Evolutionary conservation across 1,140 invertebrate genomes (phyloP).

Genomic region (Drosophila sproati): DNA sequence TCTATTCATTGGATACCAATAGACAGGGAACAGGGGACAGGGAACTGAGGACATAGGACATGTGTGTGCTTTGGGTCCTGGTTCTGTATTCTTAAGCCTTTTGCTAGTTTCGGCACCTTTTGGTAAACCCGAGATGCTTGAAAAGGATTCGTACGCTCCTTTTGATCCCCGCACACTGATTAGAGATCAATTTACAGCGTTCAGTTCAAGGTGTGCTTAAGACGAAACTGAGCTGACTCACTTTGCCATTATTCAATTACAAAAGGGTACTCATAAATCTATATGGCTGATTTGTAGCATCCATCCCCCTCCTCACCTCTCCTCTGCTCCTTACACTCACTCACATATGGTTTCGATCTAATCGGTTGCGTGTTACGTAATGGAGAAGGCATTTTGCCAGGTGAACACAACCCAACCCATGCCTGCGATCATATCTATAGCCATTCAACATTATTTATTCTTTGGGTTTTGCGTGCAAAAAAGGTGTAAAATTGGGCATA

Average conservation of each 20-base stretch:
- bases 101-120: conserved; percentile 82
- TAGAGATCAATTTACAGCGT: conserved; percentile 69
- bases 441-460: conserved; percentile 12
- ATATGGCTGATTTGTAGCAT: conserved; percentile 25
- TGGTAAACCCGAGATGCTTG: conserved; percentile 75
- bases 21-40: too few species aligned
- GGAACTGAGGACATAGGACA: conserved; percentile 6
- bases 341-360: conserved; percentile 72
- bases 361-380: conserved; percentile 50
- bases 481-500: conserved; percentile 18
- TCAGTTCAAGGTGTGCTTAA: conserved; percentile 51
- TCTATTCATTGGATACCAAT: conserved; percentile 11
- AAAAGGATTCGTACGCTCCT: conserved; percentile 40
- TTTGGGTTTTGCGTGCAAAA: conserved; percentile 3
- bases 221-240: conserved; percentile 50
- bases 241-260: conserved; percentile 56
- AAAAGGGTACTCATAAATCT: conserved; percentile 37
- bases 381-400: conserved; percentile 33
- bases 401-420: conserved; percentile 1
- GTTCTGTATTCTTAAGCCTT: conserved; percentile 54
- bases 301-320: not conserved
- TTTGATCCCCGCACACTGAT: conserved; percentile 64
- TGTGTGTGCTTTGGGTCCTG: conserved; percentile 69
- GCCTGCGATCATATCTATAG: conserved; percentile 30
- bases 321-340: conserved; percentile 1